Conservation (phyloP, 2,113 vertebrate species). For the Nothobranchius furzeri region DNA sequence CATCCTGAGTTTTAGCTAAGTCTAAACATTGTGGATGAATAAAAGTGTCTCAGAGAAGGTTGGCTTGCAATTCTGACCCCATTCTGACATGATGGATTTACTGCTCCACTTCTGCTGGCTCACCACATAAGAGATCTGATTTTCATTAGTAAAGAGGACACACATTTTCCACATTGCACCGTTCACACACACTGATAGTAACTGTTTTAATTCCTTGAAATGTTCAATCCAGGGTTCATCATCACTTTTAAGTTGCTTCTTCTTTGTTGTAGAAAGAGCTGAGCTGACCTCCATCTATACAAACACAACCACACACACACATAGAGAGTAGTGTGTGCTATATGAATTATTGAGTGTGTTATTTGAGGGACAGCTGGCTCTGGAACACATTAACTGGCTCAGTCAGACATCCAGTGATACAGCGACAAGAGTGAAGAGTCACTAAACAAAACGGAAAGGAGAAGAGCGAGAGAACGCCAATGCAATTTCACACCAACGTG, state of each 20-base stretch:
- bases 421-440: constrained; percentile 30
- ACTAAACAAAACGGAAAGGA: constrained; percentile 19
- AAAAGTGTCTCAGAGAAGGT: constrained; percentile 22
- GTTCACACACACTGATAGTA: not conserved
- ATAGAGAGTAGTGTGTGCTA: constrained; percentile 20
- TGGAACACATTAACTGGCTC: constrained; percentile 65
- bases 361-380: constrained; percentile 77
- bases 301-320: constrained; percentile 6
- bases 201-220: constrained; percentile 33
- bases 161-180: not conserved
- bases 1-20: constrained; percentile 24
- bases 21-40: constrained; percentile 29
- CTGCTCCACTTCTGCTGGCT: constrained; percentile 70
- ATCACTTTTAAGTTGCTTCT: constrained; percentile 26
- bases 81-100: constrained; percentile 66
- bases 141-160: constrained; percentile 66
- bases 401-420: constrained; percentile 34
- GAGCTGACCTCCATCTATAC: constrained; percentile 23
- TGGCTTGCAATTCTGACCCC: constrained; percentile 14
- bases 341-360: constrained; percentile 80
- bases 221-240: constrained; percentile 23
- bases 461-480: constrained; percentile 34
- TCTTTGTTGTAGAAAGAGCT: constrained; percentile 28
- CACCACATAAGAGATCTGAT: constrained; percentile 65
- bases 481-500: constrained; percentile 51